These are phyloP conservation scores for Tortrix viridana DNA, from an alignment of 2,888 invertebrate species.

Conservation along the genomic window DNA sequence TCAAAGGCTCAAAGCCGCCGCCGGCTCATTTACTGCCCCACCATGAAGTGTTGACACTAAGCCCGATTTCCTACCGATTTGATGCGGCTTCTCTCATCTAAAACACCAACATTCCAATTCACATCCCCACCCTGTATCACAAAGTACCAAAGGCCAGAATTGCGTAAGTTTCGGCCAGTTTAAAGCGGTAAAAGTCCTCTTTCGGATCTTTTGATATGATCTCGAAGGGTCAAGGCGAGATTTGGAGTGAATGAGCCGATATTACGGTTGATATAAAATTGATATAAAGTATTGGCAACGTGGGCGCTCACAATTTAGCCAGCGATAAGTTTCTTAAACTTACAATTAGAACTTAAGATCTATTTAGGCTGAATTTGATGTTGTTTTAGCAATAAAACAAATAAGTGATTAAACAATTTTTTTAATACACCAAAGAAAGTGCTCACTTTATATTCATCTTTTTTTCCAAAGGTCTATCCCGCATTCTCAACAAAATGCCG, in stretches of 20 bases:
- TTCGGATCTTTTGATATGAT: constrained; percentile 62
- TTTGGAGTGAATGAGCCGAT: constrained; percentile 46
- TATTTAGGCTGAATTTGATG: no score
- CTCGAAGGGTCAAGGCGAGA: constrained; percentile 34
- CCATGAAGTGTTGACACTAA: constrained; percentile 82
- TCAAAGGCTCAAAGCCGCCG: constrained; percentile 64
- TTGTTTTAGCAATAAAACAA: no score
- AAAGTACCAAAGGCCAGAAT: constrained; percentile 47
- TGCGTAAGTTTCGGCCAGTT: constrained; percentile 3
- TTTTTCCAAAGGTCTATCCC: constrained; percentile 7
- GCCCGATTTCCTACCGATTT: constrained; percentile 76
- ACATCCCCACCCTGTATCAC: constrained; percentile 39
- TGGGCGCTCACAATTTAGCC: constrained; percentile 16
- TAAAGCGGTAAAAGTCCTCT: constrained; percentile 21
- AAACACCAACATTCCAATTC: constrained; percentile 48
- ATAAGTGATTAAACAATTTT: no score
- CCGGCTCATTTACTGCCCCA: constrained; percentile 58
- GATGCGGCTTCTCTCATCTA: constrained; percentile 69
- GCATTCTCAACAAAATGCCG: constrained; percentile 46
- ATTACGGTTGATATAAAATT: constrained; percentile 24
- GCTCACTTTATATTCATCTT: not conserved
- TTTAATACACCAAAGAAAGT: no score
- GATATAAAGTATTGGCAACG: constrained; percentile 19
- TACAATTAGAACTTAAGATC: no score
- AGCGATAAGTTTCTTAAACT: no score